Base-by-base conservation (phyloP, 2,113 vertebrate species). In the Gracilinanus agilis region DNA sequence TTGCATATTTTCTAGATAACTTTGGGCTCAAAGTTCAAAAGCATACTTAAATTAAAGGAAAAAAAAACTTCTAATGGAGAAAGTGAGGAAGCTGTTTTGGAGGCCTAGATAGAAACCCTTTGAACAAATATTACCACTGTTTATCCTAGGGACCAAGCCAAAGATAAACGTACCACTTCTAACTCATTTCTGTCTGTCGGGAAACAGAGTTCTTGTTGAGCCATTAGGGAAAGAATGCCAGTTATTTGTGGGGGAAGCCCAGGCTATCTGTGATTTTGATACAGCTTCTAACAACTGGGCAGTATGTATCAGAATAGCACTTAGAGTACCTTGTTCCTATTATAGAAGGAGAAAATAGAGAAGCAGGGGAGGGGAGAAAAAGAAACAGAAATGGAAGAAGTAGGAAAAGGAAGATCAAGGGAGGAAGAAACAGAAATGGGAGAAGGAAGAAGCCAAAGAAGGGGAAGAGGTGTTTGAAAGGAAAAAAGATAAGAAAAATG, bases 141-240 rank as follows among this genome's bases (percentile, higher is more conserved):
- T 94, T 94, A 95, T 90, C 40, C 21, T 95, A 96, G 93, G 55
- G 55, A 97, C 89, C 83, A 94, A 34, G 24, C 44, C 53, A 96
- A 96, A 97, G 95, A 94, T 96, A 93, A 98, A 54, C 83, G 94
- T 97, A 97, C 93, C 96, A 67, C 24, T 96, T 95, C 44, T 3
- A 96, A 96, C 58, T 53, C 24, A 9, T 96, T 96, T 95, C 44
- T 95, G 55, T 96, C 95, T 97, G 94, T 92, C 96, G 96, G 55
- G 90, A 96, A 97, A 91, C 93, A 90, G 11, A 29, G 21, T 95
- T 97, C 75, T 90, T 67, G 34, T 0, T 0, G 5, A 92, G 58
- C 88, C 19, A 16, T 55, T 96, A 88, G 94, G 94, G 93, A 91
- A 49, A 89, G 92, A 97, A 98, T 96, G 97, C 9, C 27, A n/a